A percentile compares a stretch with the other conserved stretches of the same genome.
Conservation (phyloP, 2,888 invertebrate genomes). For the Conomelus anceps region DNA sequence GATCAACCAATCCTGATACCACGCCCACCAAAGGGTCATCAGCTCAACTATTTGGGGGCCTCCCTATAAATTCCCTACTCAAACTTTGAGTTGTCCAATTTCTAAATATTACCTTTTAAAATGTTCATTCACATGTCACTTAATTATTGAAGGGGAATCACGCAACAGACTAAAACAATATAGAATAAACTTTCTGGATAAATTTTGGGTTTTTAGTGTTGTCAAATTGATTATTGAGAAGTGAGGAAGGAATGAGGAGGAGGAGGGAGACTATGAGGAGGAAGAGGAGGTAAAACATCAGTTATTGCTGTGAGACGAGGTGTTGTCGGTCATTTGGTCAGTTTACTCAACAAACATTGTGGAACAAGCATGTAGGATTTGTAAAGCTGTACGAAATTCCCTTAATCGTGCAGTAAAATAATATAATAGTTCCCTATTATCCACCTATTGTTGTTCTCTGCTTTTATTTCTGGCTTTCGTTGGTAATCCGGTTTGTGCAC, state of each 20-base stretch:
- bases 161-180: neutral
- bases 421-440: neutral
- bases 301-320: neutral
- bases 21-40: too few species aligned
- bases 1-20: too few species aligned
- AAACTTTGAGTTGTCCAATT: too few species aligned
- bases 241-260: neutral
- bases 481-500: neutral
- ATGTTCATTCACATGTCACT: too few species aligned
- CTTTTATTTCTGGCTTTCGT: neutral
- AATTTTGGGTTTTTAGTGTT: neutral
- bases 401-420: neutral
- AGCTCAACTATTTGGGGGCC: too few species aligned
- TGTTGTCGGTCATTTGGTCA: neutral
- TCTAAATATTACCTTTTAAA: too few species aligned
- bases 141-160: neutral
- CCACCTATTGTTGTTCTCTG: neutral
- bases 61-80: too few species aligned
- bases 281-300: neutral
- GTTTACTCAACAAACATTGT: neutral
- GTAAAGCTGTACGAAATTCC: neutral
- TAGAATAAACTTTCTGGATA: neutral
- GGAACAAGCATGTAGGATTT: too few species aligned
- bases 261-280: neutral
- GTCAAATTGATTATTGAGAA: neutral